Conservation (phyloP, 2,113 vertebrate genomes). For the Cochlearius cochlearius region DNA sequence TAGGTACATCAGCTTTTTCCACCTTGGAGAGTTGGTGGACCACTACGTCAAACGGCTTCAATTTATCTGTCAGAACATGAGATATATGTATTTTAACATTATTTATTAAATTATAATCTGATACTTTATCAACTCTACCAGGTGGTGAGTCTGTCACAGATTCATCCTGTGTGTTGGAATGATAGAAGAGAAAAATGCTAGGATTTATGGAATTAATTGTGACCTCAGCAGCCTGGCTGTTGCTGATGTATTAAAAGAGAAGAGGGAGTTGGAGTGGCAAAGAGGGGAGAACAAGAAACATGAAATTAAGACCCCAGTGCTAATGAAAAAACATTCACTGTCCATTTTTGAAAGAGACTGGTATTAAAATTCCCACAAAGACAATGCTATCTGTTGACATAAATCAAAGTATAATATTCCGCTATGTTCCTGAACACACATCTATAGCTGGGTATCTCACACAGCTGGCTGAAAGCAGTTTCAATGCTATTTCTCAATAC, state of each 20-base stretch:
- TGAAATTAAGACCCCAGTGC: neutral
- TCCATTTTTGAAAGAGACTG: neutral
- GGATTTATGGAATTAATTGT: neutral
- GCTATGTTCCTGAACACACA: neutral
- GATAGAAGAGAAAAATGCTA: neutral
- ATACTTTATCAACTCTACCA: slow-evolving; percentile 46
- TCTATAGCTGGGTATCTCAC: neutral
- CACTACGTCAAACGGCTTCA: slow-evolving; percentile 25
- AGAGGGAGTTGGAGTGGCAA: neutral
- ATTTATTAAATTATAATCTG: slow-evolving; percentile 23
- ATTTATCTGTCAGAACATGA: slow-evolving; percentile 49
- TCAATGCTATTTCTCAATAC: neutral
- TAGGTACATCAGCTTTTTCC: neutral
- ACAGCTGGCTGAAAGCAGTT: neutral
- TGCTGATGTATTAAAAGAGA: neutral
- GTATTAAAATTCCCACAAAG: neutral
- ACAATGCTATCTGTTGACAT: neutral
- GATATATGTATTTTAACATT: neutral
- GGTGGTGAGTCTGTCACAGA: neutral
- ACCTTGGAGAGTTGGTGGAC: neutral
- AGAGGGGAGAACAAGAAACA: neutral
- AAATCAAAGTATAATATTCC: neutral
- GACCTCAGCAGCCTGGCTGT: neutral
- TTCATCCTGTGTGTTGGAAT: neutral
- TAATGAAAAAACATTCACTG: neutral